These are phyloP conservation scores for Alcedo quadribrachys DNA, from an alignment of 2,797 vertebrate species.

Conservation along the genomic window DNA sequence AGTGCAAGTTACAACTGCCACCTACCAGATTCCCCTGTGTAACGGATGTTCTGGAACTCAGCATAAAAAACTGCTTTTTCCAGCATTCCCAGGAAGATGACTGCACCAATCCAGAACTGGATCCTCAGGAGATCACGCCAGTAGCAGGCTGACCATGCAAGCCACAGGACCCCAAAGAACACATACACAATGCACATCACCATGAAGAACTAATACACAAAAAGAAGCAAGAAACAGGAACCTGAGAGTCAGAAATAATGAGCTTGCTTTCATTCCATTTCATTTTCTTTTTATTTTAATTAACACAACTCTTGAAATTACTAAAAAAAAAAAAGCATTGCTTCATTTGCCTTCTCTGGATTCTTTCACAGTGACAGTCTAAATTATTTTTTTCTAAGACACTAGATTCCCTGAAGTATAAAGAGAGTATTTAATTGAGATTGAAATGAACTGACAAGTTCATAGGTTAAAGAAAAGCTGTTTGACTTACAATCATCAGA, in stretches of 20 bases:
- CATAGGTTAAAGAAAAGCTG: neutral
- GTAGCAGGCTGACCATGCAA: slow-evolving; percentile 93
- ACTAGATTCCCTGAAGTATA: neutral
- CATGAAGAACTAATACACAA: slow-evolving; percentile 84
- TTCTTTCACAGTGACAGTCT: neutral
- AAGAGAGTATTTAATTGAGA: neutral
- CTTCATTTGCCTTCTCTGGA: neutral
- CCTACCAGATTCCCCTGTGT: slow-evolving; percentile 90
- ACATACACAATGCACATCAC: slow-evolving; percentile 96
- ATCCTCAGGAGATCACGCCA: slow-evolving; percentile 93
- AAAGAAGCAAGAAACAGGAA: slow-evolving; percentile 34
- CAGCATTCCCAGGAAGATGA: slow-evolving; percentile 94
- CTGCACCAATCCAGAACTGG: slow-evolving; percentile 95
- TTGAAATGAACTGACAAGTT: neutral
- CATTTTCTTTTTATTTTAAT: too few relatives aligned
- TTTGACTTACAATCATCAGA: slow-evolving; percentile 90
- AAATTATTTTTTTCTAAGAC: neutral
- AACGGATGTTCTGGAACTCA: slow-evolving; percentile 93
- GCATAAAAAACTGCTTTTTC: slow-evolving; percentile 97
- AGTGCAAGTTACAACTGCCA: neutral
- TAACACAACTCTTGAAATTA: neutral
- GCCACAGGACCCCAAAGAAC: slow-evolving; percentile 92
- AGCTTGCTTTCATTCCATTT: neutral
- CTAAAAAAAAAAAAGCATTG: neutral
- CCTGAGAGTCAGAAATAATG: neutral